phyloP scores from a whole-genome alignment of 2,797 vertebrate genomes.

The Mormyrus proboscirostris region DNA sequence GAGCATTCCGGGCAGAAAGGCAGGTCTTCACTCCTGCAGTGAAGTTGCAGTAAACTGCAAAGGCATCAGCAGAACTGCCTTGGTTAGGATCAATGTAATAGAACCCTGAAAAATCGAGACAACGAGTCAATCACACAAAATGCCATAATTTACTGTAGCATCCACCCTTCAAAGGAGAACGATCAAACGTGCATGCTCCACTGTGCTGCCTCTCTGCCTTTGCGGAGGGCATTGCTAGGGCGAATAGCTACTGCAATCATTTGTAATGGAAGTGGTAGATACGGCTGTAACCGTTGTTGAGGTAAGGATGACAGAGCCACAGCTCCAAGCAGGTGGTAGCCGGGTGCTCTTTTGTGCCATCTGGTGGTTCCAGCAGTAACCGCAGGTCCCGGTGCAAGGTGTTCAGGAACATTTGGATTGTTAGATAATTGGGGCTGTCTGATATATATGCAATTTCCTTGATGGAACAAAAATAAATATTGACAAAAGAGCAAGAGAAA shows the following conservation, averaged over 20 bases:
- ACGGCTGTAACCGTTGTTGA: conserved; percentile 56
- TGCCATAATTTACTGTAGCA: not conserved
- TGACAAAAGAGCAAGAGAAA: not conserved
- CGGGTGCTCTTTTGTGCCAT: conserved; percentile 64
- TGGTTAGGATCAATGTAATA: conserved; percentile 80
- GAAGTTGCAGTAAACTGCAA: conserved; percentile 72
- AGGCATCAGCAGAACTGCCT: conserved; percentile 65
- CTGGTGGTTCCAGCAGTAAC: conserved; percentile 59
- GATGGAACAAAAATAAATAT: conserved; percentile 8
- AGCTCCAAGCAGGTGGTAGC: conserved; percentile 73
- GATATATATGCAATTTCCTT: conserved; percentile 51
- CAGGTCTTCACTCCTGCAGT: conserved; percentile 67
- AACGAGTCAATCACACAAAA: not conserved
- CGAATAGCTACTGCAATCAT: not conserved
- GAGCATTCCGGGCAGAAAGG: conserved; percentile 54
- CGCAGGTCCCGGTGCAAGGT: conserved; percentile 59
- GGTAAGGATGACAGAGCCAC: conserved; percentile 58
- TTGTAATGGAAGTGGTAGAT: not conserved
- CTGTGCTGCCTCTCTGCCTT: not conserved
- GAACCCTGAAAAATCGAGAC: conserved; percentile 52
- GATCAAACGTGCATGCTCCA: not conserved
- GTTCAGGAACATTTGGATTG: conserved; percentile 55
- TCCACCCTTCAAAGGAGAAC: not conserved
- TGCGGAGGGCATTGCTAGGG: not conserved
- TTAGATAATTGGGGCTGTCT: conserved; percentile 48